Base-by-base conservation (phyloP, 2,113 vertebrate species). In the Ranitomeya imitator region DNA sequence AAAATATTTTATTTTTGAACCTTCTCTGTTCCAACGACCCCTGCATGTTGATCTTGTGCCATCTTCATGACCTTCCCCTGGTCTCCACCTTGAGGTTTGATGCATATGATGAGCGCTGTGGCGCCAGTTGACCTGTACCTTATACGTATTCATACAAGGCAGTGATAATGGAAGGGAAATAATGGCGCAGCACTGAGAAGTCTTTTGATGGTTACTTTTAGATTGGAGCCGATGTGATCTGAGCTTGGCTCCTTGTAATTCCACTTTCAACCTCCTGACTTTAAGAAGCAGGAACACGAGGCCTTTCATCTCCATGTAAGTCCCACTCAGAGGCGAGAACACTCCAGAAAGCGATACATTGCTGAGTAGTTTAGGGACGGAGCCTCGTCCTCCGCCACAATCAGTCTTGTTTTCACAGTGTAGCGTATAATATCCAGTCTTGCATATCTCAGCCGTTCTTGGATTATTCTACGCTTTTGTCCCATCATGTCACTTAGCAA, bases 241-340 rank as follows among this genome's bases (percentile, higher is more conserved):
- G 23, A 78, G 23, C 19, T 11, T 26, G 0, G 45, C 45, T 69
- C 45, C 87, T 84, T 87, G 18, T 82, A 73, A 87, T 87, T 55
- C 74, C 65, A 57, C 51, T 85, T 71, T 79, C 59, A 88, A 69
- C 81, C 59, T 84, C 3, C 37, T 51, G 60, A 63, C 59, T 79
- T 61, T 18, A 12, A 54, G 52, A 55, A 54, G 37, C 19, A 21
- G 45, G 61, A 78, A 71, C n/a, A 69, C 18, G 8, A 26, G 26
- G 81, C 74, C 87, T 89, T 89, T 89, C 73, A 89, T 89, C 87
- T 89, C 85, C 13, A 52, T 55, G 57, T 86, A 69, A 74, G 79
- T 76, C 45, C 60, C 54, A 55, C 84, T 84, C 45, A 55, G 0
- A 31, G 23, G 59, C 73, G 16, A 77, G 76, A 73, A 88, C 71